Evolutionary conservation across 2,888 invertebrate species (phyloP), one percentile per base, ranked within the genome.

Genomic region (Netelia inedita): DNA sequence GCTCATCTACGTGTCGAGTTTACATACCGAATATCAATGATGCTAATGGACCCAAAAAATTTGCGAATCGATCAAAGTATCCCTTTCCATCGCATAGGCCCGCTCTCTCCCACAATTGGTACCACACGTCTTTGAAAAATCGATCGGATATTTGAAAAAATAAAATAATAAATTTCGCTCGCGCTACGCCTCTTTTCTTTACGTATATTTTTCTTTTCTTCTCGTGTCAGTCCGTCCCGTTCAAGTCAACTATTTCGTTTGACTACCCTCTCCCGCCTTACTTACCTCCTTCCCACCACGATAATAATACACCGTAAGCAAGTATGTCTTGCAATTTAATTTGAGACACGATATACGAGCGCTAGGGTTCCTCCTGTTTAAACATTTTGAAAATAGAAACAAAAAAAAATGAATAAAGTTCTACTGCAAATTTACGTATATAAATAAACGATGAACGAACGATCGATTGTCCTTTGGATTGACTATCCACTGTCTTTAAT

Each of bases 341-440:
- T 86, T 87, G 84, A 83, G 76, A 87, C 84, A 88, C 86, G 76
- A 85, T 87, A 83, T 88, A 87, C 85, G 82, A 87, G 87, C 83
- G 80, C 86, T 82, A 90, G 89, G 88, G 86, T 87, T 88, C 85
- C 86, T 28, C 89, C 87, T 85, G 85, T 89, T 87, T 71, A 84
- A 28, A 88, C 65, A 71, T 66, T 63, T 21, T n/a, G 85, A 88
- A 87, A 85, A 76, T 71, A 87, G 87, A 59, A 79, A 57, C 66
- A 71, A 82, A 78, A 59, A 69, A 68, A 61, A 65, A 82, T 69
- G 73, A 86, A 76, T 89, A 91, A 93, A 90, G 93, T 93, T 93
- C 93, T 93, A 93, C 93, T 93, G 93, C 93, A 93, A 93, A 93
- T 93, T 91, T 91, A 85, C 88, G 87, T 86, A 86, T 88, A 86